A percentile compares a stretch with the other conserved stretches of the same genome.
Conservation (phyloP, 2,888 invertebrate species). For the Hymenopus coronatus region DNA sequence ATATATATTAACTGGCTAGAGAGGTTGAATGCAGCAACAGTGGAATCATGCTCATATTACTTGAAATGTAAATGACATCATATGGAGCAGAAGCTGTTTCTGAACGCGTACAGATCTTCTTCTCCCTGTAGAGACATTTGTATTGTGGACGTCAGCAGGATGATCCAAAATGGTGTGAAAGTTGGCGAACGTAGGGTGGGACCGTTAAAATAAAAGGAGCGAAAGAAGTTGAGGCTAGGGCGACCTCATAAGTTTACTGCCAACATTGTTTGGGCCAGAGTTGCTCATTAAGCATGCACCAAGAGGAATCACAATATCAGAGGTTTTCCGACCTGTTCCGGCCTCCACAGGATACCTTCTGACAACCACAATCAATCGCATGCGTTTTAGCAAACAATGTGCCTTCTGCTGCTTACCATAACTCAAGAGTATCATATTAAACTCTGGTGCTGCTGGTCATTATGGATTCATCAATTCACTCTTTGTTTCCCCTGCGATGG, state of each 20-base stretch:
- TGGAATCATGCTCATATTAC: too few species aligned
- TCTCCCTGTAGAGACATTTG: too few species aligned
- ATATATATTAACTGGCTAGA: too few species aligned
- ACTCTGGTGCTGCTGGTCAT: neutral
- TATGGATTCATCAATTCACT: conserved; percentile 24
- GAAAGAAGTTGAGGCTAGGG: neutral
- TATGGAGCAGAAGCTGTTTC: too few species aligned
- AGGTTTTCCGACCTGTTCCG: neutral
- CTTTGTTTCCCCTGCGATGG: neutral
- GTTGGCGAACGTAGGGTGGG: neutral
- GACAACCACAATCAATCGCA: conserved; percentile 8
- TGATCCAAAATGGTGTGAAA: neutral
- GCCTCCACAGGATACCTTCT: neutral
- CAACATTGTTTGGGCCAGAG: neutral
- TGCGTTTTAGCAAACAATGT: conserved; percentile 18
- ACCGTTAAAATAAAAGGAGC: neutral
- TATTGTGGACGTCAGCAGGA: neutral
- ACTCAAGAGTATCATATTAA: conserved; percentile 16
- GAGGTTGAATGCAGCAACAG: too few species aligned
- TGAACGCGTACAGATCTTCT: too few species aligned
- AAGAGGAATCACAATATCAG: conserved; percentile 5
- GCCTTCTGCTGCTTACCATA: neutral
- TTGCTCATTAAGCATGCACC: conserved; percentile 17
- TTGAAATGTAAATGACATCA: too few species aligned
- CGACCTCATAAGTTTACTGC: neutral